These are phyloP conservation scores for Ophonus ardosiacus DNA, from an alignment of 2,888 invertebrate species.

Conservation along the genomic window DNA sequence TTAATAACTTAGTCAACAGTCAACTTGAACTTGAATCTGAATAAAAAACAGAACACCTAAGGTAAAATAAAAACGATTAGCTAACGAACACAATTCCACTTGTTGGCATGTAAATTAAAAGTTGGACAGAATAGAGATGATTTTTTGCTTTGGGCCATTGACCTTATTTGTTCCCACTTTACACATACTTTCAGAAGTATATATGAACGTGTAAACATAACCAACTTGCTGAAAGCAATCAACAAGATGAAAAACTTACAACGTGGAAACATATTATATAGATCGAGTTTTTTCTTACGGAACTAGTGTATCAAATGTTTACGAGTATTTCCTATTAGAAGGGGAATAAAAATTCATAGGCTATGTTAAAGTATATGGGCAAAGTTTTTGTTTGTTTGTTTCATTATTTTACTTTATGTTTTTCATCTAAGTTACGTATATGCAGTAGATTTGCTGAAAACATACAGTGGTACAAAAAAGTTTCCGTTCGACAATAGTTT, in stretches of 20 bases:
- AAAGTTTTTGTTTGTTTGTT: neutral
- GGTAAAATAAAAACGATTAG: conserved; percentile 39
- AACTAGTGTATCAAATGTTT: conserved; percentile 16
- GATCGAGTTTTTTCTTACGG: conserved; percentile 17
- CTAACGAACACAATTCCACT: conserved; percentile 10
- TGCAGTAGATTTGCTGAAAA: too few relatives aligned
- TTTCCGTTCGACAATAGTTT: too few relatives aligned
- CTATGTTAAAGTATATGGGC: neutral
- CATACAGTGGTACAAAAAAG: too few relatives aligned
- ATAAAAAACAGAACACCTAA: neutral
- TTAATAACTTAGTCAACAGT: conserved; percentile 3
- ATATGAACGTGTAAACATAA: conserved; percentile 6
- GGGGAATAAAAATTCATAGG: conserved; percentile 17
- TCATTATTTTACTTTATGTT: neutral
- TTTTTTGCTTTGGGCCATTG: conserved; percentile 47
- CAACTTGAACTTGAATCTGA: conserved; percentile 14
- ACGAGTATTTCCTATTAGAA: conserved; percentile 1
- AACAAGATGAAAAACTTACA: conserved; percentile 1
- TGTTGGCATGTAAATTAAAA: conserved; percentile 46
- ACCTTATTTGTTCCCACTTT: conserved; percentile 18
- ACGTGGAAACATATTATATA: conserved; percentile 1
- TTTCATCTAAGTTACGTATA: neutral
- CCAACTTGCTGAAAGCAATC: conserved; percentile 22
- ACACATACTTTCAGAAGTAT: neutral
- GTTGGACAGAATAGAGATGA: neutral